These are phyloP conservation scores for Cryptomyrus ogoouensis DNA, from an alignment of 2,113 vertebrate genomes.

Conservation along the genomic window DNA sequence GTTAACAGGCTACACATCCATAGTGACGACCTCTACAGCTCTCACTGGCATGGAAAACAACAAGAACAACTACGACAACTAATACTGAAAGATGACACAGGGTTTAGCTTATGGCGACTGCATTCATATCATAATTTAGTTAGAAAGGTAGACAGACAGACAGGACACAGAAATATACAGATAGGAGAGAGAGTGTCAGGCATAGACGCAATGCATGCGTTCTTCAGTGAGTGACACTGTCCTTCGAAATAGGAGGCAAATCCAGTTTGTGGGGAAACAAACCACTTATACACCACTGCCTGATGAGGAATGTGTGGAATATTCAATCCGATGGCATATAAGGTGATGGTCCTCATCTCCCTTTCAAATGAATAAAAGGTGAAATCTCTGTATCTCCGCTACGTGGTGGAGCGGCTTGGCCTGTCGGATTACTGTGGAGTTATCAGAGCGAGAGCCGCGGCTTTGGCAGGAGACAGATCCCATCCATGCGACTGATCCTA, in stretches of 20 bases:
- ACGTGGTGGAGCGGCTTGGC: slow-evolving; percentile 60
- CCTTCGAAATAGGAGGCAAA: background rate
- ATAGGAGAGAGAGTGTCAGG: background rate
- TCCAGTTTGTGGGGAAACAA: background rate
- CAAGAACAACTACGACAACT: background rate
- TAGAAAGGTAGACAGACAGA: background rate
- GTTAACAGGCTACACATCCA: background rate
- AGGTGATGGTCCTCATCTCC: slow-evolving; percentile 85
- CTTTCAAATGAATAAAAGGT: slow-evolving; percentile 85
- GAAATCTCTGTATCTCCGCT: slow-evolving; percentile 59
- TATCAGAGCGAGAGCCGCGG: slow-evolving; percentile 67
- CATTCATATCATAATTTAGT: background rate
- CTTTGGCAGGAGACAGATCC: slow-evolving; percentile 52
- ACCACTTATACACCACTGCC: slow-evolving; percentile 73
- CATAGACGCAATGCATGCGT: background rate
- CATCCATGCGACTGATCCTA: slow-evolving; percentile 62
- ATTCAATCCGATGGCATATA: slow-evolving; percentile 89
- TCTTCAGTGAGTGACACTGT: background rate
- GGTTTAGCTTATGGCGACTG: background rate
- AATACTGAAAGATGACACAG: background rate
- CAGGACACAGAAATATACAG: background rate
- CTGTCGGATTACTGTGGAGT: slow-evolving; percentile 72
- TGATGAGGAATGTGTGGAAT: slow-evolving; percentile 74
- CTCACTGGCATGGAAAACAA: background rate
- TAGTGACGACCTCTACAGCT: background rate